Evolutionary conservation across 2,888 invertebrate genomes (phyloP).

Genomic region (Callosobruchus maculatus): DNA sequence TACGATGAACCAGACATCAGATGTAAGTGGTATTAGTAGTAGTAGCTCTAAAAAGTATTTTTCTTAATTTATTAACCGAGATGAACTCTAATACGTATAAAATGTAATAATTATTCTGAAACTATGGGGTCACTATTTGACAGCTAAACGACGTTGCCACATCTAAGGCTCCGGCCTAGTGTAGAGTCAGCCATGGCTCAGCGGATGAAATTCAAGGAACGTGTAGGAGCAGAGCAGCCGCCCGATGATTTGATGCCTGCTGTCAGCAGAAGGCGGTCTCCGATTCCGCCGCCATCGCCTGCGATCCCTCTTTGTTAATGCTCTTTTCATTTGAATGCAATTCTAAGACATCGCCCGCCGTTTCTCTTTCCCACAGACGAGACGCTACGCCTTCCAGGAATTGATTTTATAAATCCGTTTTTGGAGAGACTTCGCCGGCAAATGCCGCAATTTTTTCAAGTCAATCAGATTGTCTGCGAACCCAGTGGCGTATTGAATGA

Average conservation of each 20-base stretch:
- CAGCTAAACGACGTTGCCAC: no score
- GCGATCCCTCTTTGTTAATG: background rate
- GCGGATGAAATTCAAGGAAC: background rate
- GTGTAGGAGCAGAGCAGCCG: background rate
- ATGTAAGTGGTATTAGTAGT: no score
- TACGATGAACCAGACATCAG: no score
- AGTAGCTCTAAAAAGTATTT: no score
- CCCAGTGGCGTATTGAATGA: no score
- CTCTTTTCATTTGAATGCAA: background rate
- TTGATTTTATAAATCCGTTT: background rate
- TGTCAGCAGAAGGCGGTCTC: background rate
- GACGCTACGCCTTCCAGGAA: background rate
- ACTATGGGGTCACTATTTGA: no score
- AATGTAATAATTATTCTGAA: no score
- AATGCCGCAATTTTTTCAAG: background rate
- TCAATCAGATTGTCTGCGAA: background rate
- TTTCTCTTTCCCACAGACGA: background rate
- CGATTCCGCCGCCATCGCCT: background rate
- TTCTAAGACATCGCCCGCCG: background rate
- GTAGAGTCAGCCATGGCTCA: no score
- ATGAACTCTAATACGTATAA: no score
- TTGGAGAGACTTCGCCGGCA: background rate
- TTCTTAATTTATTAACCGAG: no score
- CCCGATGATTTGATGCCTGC: background rate
- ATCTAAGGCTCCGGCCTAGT: no score